Base-by-base conservation (phyloP, 1,140 invertebrate genomes). In the Gonatopus flavifemur region DNA sequence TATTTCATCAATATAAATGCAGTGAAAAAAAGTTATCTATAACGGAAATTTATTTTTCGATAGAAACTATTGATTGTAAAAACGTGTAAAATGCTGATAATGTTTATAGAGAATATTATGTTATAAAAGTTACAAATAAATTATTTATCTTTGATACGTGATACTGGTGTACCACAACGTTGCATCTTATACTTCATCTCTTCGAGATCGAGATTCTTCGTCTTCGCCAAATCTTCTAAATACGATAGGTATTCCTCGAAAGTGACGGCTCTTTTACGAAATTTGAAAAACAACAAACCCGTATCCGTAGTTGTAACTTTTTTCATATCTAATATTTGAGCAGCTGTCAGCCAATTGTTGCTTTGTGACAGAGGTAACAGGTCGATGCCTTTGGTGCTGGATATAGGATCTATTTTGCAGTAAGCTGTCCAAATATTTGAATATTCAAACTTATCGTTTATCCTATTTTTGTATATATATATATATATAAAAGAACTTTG, bases 301-400 rank as follows among this genome's bases (percentile, higher is more conserved):
- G 82, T 85, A 50, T 84, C 82, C 0, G 81, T 86, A 4, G 83
- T 84, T 3, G 83, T 83, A 21, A 85, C 66, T 24, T 75, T 79
- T 51, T 83, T 79, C 41, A 78, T 80, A 53, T 87, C 84, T 20
- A 88, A 80, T 21, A 88, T 80, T 52, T 82, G 75, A 3, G 85
- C 85, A 52, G 83, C 81, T 49, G 83, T 83, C 52, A 88, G 74
- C 86, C 86, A 88, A 59, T 84, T 84, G 65, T 87, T 83, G 43
- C 80, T 79, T 57, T 86, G 84, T 0, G 81, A 79, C 16, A 85
- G 59, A 2, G 84, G 61, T 15, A 72, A 13, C 0, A 65, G 40
- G 0, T 60, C 22, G 3, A 59, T 31, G 1, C 49, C 49, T 33
- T 42, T 38, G 0, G 36, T 22, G 3, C 46, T 39, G 1, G 65